These are phyloP conservation scores for Helicoverpa assulta DNA, from an alignment of 2,888 invertebrate genomes.

Conservation along the genomic window DNA sequence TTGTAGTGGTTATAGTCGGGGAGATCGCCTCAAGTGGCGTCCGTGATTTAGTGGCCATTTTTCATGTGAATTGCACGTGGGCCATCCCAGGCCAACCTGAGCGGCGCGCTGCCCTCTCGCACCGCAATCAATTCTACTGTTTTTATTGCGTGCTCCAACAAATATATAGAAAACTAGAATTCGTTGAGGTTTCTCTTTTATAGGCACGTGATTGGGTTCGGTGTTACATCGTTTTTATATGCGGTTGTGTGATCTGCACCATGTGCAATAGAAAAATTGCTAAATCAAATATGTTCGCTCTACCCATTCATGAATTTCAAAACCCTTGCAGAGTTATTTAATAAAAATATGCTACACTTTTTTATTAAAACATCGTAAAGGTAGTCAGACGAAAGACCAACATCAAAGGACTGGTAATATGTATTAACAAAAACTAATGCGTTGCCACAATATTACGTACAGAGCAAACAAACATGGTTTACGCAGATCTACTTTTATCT, in stretches of 20 bases:
- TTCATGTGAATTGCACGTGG: slow-evolving; percentile 79
- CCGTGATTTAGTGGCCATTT: slow-evolving; percentile 81
- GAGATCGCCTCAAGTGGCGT: slow-evolving; percentile 72
- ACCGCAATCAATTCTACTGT: slow-evolving; percentile 79
- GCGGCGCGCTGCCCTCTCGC: slow-evolving; percentile 61
- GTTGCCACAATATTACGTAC: slow-evolving; percentile 34
- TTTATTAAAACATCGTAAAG: slow-evolving; percentile 33
- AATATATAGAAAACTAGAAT: slow-evolving; percentile 61
- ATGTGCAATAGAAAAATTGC: slow-evolving; percentile 31
- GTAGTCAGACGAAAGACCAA: slow-evolving; percentile 26
- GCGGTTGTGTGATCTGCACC: slow-evolving; percentile 12
- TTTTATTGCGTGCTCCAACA: slow-evolving; percentile 74
- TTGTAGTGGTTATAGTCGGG: slow-evolving; percentile 61
- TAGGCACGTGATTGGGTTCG: slow-evolving; percentile 51
- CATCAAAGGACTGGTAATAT: slow-evolving; percentile 46
- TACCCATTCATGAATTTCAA: slow-evolving; percentile 9
- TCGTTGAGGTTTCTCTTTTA: slow-evolving; percentile 51
- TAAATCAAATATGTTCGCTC: slow-evolving; percentile 14
- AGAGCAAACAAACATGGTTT: slow-evolving; percentile 44
- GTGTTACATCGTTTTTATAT: slow-evolving; percentile 34
- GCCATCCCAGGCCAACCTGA: slow-evolving; percentile 62
- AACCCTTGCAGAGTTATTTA: slow-evolving; percentile 20
- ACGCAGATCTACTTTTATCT: slow-evolving; percentile 68
- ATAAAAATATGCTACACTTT: slow-evolving; percentile 33
- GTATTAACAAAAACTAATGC: slow-evolving; percentile 47